Conservation (phyloP, 2,113 vertebrate species). For the Cygnus atratus region DNA sequence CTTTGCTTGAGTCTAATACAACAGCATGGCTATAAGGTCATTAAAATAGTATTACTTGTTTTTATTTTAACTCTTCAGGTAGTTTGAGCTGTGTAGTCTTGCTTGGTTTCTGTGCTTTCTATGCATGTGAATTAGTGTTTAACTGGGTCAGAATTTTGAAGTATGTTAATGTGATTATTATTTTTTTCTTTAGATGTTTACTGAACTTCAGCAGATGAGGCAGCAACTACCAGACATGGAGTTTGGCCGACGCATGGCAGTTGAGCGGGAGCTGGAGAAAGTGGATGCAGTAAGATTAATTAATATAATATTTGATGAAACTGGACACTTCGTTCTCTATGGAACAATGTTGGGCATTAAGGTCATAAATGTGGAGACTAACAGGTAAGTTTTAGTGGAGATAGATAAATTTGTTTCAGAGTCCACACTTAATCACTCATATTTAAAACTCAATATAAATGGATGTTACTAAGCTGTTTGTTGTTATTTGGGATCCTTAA, state of each 20-base stretch:
- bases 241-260: conserved; percentile 96
- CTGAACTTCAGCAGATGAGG: conserved; percentile 97
- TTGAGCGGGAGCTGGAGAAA: conserved; percentile 95
- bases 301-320: conserved; percentile 97
- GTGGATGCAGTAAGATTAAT: conserved; percentile 92
- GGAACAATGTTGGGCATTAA: conserved; percentile 99
- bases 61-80: background rate
- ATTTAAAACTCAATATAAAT: background rate
- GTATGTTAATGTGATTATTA: background rate
- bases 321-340: conserved; percentile 96
- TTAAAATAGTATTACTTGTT: background rate
- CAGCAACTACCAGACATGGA: conserved; percentile 99
- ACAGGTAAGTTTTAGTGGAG: conserved; percentile 80
- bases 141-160: background rate
- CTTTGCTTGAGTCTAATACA: background rate
- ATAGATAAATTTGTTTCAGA: background rate
- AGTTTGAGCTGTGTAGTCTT: background rate
- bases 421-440: background rate
- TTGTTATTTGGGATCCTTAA: background rate
- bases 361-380: conserved; percentile 98
- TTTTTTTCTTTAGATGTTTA: conserved; percentile 89
- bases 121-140: background rate
- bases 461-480: background rate
- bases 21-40: background rate
- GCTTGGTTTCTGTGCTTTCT: background rate